phyloP scores from a whole-genome alignment of 2,888 invertebrate genomes.

The Colostygia pectinataria region DNA sequence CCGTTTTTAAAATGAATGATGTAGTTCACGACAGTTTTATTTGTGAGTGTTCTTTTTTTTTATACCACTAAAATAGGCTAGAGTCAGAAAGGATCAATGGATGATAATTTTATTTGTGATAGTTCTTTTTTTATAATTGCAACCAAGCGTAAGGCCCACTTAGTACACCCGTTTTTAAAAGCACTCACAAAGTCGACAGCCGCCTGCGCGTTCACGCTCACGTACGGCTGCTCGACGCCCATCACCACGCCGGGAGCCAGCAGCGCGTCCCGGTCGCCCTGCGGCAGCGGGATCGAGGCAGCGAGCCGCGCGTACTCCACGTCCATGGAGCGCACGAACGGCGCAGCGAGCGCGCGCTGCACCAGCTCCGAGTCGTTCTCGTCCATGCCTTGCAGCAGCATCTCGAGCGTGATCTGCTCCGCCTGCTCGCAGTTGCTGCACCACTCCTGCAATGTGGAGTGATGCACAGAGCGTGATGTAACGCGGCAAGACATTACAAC shows the following conservation, averaged over 20 bases:
- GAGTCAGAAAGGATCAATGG: no score
- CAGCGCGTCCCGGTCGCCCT: background rate
- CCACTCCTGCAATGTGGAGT: slow-evolving; percentile 83
- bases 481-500: no score
- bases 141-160: no score
- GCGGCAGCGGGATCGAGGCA: slow-evolving; percentile 54
- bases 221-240: slow-evolving; percentile 76
- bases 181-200: background rate
- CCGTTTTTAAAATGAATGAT: no score
- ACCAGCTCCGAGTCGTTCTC: slow-evolving; percentile 94
- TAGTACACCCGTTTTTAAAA: no score
- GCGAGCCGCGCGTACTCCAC: slow-evolving; percentile 90
- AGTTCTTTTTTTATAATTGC: no score
- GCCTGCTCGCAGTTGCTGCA: slow-evolving; percentile 93
- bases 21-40: no score
- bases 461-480: no score
- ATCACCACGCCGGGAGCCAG: slow-evolving; percentile 17
- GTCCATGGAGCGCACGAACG: slow-evolving; percentile 96
- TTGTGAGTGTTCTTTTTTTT: no score
- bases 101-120: no score
- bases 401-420: slow-evolving; percentile 91
- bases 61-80: no score
- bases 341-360: slow-evolving; percentile 87
- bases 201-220: slow-evolving; percentile 60
- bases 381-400: slow-evolving; percentile 90